Percentiles rank a stretch among this genome's conserved stretches.
These are phyloP conservation scores for Nothocercus nigrocapillus DNA, from an alignment of 2,113 vertebrate genomes.

Conservation along the genomic window DNA sequence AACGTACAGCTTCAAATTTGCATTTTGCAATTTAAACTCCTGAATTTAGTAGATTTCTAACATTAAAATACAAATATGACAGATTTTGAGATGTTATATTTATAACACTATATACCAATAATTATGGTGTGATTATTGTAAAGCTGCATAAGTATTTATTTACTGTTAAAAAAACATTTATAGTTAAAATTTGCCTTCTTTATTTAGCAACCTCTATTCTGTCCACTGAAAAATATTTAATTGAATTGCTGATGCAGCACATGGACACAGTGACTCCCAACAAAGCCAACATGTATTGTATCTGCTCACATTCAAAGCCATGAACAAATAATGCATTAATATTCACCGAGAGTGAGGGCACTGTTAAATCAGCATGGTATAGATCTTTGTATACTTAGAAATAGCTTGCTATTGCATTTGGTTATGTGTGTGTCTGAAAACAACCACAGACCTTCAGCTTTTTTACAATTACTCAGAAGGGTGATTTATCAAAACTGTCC, in stretches of 20 bases:
- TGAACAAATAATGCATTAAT: not conserved
- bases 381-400: not conserved
- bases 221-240: not conserved
- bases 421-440: not conserved
- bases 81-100: not conserved
- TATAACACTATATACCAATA: not conserved
- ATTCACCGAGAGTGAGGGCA: not conserved
- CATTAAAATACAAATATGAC: not conserved
- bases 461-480: not conserved
- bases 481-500: not conserved
- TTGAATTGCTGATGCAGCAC: conserved; percentile 2
- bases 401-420: not conserved
- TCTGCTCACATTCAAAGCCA: not conserved
- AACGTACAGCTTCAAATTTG: not conserved
- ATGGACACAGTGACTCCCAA: not conserved
- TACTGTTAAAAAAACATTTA: not conserved
- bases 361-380: not conserved
- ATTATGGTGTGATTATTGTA: not conserved
- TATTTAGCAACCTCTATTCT: not conserved
- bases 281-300: conserved; percentile 13
- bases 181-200: not conserved
- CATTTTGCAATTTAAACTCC: not conserved
- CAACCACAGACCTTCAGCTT: not conserved
- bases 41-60: not conserved
- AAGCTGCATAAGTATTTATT: not conserved